Base-by-base conservation (phyloP, 2,797 vertebrate genomes). In the Euthynnus affinis region DNA sequence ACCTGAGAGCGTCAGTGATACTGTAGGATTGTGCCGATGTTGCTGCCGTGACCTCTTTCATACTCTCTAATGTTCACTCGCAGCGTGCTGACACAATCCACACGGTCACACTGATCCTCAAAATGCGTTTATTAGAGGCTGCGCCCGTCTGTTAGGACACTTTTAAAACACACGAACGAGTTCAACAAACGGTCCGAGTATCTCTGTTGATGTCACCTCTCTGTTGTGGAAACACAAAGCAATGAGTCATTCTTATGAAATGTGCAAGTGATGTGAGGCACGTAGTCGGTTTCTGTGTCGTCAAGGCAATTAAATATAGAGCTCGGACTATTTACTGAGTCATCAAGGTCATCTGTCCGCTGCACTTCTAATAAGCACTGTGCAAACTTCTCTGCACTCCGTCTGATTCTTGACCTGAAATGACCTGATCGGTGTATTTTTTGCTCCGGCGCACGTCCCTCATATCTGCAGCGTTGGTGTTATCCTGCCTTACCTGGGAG, bases 401-500 rank as follows among this genome's bases (percentile, higher is more conserved):
- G 40, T 37, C 37, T 37, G 9, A 37, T 37, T 37, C 37, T 37
- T 37, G 37, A 37, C 37, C 37, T 37, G 37, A 10, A 37, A 37
- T 37, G 37, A 37, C 37, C 37, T 10, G 29, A 37, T 37, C 37
- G 12, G 37, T 10, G 37, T 44, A 44, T 44, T 44, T 44, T 44
- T 44, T 44, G 42, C 42, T 17, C 12, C 10, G 12, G 9, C 2
- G 3, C 10, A 37, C 3, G 37, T 37, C 9, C 37, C 9, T 37
- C 37, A 37, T 37, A 37, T 37, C 10, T 37, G 34, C 34, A 37
- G 2, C 1, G n/a, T 46, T 20, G 13, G 44, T 3, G 61, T 27
- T 15, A 5, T 2, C 17, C 48, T 0, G 5, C 34, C 70, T 79
- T 40, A 97, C 97, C 97, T 98, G 23, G 97, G 92, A 2, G 97